Base-by-base conservation (phyloP, 1,140 invertebrate genomes). In the Aphelenchoides fujianensis region DNA sequence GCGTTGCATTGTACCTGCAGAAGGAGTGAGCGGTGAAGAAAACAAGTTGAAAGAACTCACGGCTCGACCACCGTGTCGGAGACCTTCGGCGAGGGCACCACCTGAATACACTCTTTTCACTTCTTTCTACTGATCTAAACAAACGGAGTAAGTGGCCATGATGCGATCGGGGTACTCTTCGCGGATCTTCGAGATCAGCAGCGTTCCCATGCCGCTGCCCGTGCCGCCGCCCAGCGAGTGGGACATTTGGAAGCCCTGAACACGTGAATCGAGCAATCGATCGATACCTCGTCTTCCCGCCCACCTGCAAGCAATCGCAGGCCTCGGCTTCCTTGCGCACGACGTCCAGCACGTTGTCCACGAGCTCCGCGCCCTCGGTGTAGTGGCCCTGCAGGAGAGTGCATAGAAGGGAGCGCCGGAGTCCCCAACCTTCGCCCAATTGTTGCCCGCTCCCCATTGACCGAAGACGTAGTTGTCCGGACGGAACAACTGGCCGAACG, bases 361-460 rank as follows among this genome's bases (percentile, higher is more conserved):
- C 90, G 32, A 94, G 85, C 83, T 94, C 93, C 1, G 92, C 93
- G 5, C 93, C 91, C 87, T 95, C 94, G 53, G 93, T n/a, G n/a
- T n/a, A n/a, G n/a, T n/a, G n/a, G n/a, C n/a, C n/a, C n/a, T n/a
- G n/a, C n/a, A n/a, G n/a, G n/a, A n/a, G n/a, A n/a, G n/a, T n/a
- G n/a, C n/a, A n/a, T n/a, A n/a, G n/a, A n/a, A n/a, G n/a, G n/a
- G n/a, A n/a, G n/a, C n/a, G n/a, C n/a, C n/a, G n/a, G n/a, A n/a
- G n/a, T n/a, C n/a, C n/a, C n/a, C n/a, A n/a, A n/a, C 92, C 84
- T 93, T 92, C 36, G 92, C 92, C 90, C 92, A 93, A 86, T 94
- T 94, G 85, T 93, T 93, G 2, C 91, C 91, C 35, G 88, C 88
- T 82, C 90, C 90, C 5, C 91, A 92, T 68, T 92, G 91, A 36